Evolutionary conservation across 2,888 invertebrate species (phyloP), one percentile per base, ranked within the genome.

Genomic region (Leuctra nigra): DNA sequence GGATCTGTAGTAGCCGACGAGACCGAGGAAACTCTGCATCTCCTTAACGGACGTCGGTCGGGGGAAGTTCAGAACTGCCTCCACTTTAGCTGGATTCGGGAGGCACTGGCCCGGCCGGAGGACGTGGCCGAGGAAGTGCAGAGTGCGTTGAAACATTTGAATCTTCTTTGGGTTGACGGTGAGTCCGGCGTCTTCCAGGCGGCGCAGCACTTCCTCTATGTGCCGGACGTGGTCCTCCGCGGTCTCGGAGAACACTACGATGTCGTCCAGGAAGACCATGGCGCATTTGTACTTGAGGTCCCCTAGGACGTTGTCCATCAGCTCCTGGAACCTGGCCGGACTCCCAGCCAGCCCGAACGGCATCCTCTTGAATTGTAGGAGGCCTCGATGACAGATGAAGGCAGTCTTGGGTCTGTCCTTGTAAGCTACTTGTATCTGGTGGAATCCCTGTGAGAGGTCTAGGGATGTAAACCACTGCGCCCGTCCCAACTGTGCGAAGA

Each of bases 101-200:
- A 13, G 13, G 11, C 25, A 18, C 6, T 16, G 16, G 3, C 50
- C 50, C 6, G 50, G 50, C 18, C 14, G 14, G 33, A 50, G 11
- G 18, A 50, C 16, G 14, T 50, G 50, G 9, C 50, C 50, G 13
- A 36, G 14, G 14, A 36, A 36, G 3, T 36, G 13, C 14, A 36
- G 36, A 14, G n/a, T 13, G n/a, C 14, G 36, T 14, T 36, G 36
- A 14, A 36, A 36, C 25, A 63, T 25, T 29, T 63, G 62, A 3
- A 58, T 36, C 56, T 63, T 63, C 1, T 53, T 22, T 1, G 62
- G 62, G 57, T 61, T 55, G 1, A 63, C 18, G 2, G 59, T 63
- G 14, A 63, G 56, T 4, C 61, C 62, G 13, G 57, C 59, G 7
- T 59, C n/a, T 25, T 23, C 16, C 9, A 63, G 1, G 1, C 14